Percentiles rank a stretch among this genome's conserved stretches.
Conservation (phyloP, 2,888 invertebrate species). For the Melipona bicolor region DNA sequence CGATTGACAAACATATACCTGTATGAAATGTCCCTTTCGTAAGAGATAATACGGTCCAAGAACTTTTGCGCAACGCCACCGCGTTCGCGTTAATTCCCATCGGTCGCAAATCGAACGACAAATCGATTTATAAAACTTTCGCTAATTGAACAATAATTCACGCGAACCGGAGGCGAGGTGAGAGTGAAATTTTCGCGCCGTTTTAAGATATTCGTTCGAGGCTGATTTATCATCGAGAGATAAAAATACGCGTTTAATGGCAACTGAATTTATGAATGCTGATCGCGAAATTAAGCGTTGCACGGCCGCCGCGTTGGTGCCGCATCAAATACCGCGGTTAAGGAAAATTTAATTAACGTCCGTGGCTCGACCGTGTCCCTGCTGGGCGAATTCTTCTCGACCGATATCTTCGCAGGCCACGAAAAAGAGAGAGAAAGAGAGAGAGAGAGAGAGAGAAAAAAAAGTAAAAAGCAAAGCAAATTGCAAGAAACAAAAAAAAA, state of each 20-base stretch:
- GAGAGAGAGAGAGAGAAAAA: too few relatives aligned
- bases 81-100: background rate
- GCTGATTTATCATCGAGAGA: slow-evolving; percentile 38
- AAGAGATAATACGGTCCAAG: background rate
- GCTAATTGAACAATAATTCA: slow-evolving; percentile 41
- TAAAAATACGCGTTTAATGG: slow-evolving; percentile 46
- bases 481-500: background rate
- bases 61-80: background rate
- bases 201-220: slow-evolving; percentile 32
- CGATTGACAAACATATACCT: background rate
- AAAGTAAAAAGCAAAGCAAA: background rate
- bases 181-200: slow-evolving; percentile 14
- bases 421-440: background rate
- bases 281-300: slow-evolving; percentile 49
- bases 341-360: slow-evolving; percentile 53
- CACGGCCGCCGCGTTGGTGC: background rate
- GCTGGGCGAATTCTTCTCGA: background rate
- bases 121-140: background rate
- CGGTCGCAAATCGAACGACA: background rate
- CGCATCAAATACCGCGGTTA: slow-evolving; percentile 41
- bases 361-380: background rate
- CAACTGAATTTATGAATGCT: slow-evolving; percentile 56
- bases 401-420: background rate
- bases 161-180: too few relatives aligned
- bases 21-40: too few relatives aligned